Base-by-base conservation (phyloP, 2,797 vertebrate genomes). In the Enteromius trimaculatus region DNA sequence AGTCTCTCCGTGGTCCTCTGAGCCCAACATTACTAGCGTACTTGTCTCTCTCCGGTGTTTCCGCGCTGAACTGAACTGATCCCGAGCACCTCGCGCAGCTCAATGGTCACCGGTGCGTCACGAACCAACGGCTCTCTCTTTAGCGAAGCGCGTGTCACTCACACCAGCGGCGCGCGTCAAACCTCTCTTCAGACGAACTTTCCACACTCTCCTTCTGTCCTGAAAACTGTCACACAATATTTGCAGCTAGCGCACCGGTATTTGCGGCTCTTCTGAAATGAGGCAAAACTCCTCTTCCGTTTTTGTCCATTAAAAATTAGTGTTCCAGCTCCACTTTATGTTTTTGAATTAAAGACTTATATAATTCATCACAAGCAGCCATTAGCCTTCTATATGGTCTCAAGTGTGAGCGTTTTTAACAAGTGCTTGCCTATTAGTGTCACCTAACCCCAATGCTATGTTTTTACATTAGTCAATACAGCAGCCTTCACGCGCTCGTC, bases 1-100 rank as follows among this genome's bases (percentile, higher is more conserved):
- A 89, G 72, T 89, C 83, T 86, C 90, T 86, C 88, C 85, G 87
- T 86, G 91, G 68, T 90, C 89, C 87, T 92, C 91, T 75, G 89
- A 88, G 78, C 84, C 88, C 91, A 90, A 88, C 90, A 89, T 90
- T 53, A 62, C 74, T 51, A 29, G 11, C 47, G 69, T 47, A 66
- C 69, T 71, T 90, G 58, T 42, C 86, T 77, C 87, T 83, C 85
- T 84, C 86, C 88, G 87, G 87, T 90, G 81, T 83, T 87, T 77
- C 65, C 79, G 62, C 82, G 88, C 89, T 88, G 66, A 84, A 87
- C 89, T 87, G 90, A 76, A 66, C 86, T 84, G 88, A 85, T 88
- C 70, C 86, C 17, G 21, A 68, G 55, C 79, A 85, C 88, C 90
- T 85, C 88, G 86, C 84, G 90, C 72, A 55, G 60, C 34, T 21